Evolutionary conservation across 1,140 invertebrate genomes (phyloP), one percentile per base, ranked within the genome.

Genomic region (Linepithema humile): DNA sequence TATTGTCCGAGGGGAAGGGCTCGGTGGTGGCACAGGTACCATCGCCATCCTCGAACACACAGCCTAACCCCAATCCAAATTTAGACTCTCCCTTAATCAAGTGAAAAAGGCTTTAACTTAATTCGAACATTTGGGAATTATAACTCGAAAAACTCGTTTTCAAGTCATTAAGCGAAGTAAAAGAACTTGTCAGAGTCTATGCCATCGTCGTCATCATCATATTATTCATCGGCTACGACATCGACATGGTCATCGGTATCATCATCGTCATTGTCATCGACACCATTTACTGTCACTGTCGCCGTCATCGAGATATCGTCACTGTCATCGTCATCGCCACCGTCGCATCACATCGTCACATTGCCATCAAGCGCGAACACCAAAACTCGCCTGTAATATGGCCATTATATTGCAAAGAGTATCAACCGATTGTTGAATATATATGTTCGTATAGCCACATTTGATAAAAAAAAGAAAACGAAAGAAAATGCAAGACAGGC

Each of bases 101-200:
- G 93, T 94, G 94, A 94, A 94, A 94, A 94, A 94, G 93, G 93
- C 93, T 94, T 94, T 94, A 94, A 94, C 92, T 94, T 93, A 93
- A 94, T 88, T 92, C 91, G 90, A 94, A 93, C 91, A 92, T 93
- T 94, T 91, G 75, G 75, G 91, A 93, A 91, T 93, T 91, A 91
- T 89, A 92, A 91, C 89, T 38, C 88, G 86, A 92, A 92, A n/a
- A 55, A 93, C 90, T 93, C 92, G 91, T 93, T 93, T 91, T 93
- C 89, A 91, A 91, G 84, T 92, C 92, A 91, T 91, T 92, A 86
- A 88, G 85, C 89, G 89, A 88, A 91, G 83, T 88, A 89, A 91
- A 85, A 75, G 60, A 91, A 90, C 86, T 92, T 85, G 85, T 89
- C 88, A 89, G 85, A 91, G 84, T 91, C 84, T 89, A 91, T 90